Base-by-base conservation (phyloP, 2,797 vertebrate genomes). In the Oryzias sinensis region DNA sequence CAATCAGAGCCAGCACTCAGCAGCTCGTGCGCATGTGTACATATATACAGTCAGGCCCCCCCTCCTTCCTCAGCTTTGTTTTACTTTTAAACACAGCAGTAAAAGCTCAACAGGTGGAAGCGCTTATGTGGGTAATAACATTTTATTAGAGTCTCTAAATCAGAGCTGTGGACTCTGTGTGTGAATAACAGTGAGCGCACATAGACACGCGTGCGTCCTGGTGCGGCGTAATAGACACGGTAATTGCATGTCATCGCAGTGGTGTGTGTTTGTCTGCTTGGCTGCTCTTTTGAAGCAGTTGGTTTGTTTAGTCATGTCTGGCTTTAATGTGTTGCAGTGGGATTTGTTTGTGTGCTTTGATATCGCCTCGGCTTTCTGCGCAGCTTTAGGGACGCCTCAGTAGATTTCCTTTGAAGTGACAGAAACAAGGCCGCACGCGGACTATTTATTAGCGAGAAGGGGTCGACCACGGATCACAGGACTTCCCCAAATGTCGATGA, bases 271-370 rank as follows among this genome's bases (percentile, higher is more conserved):
- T 72, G 71, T 79, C 66, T 84, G 70, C 58, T 80, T 65, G 79
- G 73, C 65, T 68, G 80, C 67, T 77, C 83, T 80, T 89, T 89
- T 89, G 86, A 89, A 87, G 87, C 62, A 4, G 78, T 79, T 80
- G 84, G 72, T 89, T 89, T 85, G 86, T 85, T 88, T 89, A 88
- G 88, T 84, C 80, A 87, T 79, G 82, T 86, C 82, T 86, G 82
- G 78, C 76, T 80, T 87, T 89, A 88, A 89, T 85, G 81, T 78
- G 85, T 79, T 81, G 83, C 86, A 80, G 77, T 83, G 77, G 87
- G 85, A 87, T 89, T 89, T 90, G 88, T 90, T 88, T 90, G 84
- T 81, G 83, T 79, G 85, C 81, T 89, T 85, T 84, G 86, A 87
- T 87, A 82, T 80, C 33, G 76, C 76, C 80, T 53, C n/a, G 81